phyloP scores from a whole-genome alignment of 2,888 invertebrate genomes.

The Morinoia aosen region DNA sequence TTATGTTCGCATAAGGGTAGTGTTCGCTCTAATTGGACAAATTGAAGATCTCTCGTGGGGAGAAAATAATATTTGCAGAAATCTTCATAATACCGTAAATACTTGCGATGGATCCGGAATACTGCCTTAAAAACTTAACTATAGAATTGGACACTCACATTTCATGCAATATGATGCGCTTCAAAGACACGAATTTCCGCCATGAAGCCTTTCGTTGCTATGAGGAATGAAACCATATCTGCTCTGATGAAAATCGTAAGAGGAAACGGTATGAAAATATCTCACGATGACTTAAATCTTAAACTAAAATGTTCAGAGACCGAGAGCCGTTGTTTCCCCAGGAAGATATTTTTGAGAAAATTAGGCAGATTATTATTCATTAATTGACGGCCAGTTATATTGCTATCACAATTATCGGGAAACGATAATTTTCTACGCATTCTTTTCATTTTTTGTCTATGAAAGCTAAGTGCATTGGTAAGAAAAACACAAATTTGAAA shows the following conservation, averaged over 20 bases:
- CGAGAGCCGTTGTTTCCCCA: not conserved
- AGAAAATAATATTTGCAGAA: not conserved
- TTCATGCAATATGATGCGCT: not conserved
- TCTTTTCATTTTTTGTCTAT: too few species aligned
- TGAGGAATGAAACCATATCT: not conserved
- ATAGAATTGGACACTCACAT: not conserved
- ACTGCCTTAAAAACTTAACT: not conserved
- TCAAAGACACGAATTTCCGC: not conserved
- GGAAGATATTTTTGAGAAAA: not conserved
- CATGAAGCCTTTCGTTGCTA: not conserved
- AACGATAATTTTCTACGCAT: too few species aligned
- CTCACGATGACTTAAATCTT: not conserved
- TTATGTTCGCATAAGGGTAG: not conserved
- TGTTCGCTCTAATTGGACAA: not conserved
- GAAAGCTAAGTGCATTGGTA: not conserved
- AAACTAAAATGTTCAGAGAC: too few species aligned
- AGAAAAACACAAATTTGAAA: not conserved
- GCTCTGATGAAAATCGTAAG: not conserved
- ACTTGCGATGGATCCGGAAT: not conserved
- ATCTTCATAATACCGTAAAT: not conserved
- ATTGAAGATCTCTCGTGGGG: not conserved
- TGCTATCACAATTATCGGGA: not conserved
- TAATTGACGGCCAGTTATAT: not conserved
- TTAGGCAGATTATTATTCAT: too few species aligned
- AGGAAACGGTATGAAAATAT: not conserved